Evolutionary conservation across 2,797 vertebrate species (phyloP).

Genomic region (Sciurus carolinensis): DNA sequence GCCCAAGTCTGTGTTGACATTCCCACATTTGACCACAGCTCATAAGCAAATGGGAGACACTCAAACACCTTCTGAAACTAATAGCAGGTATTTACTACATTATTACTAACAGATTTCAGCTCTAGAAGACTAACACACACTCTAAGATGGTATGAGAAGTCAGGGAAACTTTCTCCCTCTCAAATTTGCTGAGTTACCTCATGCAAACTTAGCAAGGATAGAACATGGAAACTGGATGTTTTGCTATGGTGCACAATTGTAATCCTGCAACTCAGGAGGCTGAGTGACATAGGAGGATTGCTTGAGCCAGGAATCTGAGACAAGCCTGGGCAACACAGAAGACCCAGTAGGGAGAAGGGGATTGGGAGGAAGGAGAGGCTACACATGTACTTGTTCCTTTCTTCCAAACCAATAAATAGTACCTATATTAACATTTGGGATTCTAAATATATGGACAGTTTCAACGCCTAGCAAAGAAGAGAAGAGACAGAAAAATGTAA

Average conservation of each 20-base stretch:
- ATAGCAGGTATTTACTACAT: background rate
- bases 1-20: fast-evolving
- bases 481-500: background rate
- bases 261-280: background rate
- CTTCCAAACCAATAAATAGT: background rate
- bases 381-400: background rate
- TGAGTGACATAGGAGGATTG: background rate
- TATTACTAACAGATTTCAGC: background rate
- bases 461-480: background rate
- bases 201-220: background rate
- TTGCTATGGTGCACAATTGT: background rate
- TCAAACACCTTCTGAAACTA: background rate
- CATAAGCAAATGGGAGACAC: background rate
- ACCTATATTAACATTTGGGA: too few relatives aligned
- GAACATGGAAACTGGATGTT: too few relatives aligned
- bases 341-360: background rate
- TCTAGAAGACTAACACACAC: background rate
- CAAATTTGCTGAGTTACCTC: background rate
- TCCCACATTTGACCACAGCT: background rate
- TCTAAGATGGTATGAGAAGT: background rate
- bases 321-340: background rate
- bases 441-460: background rate
- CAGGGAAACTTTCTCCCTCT: background rate
- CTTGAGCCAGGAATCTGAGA: background rate
- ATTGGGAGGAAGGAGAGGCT: too few relatives aligned